Evolutionary conservation across 2,888 invertebrate species (phyloP), one percentile per base, ranked within the genome.

Genomic region (Seira ritae): DNA sequence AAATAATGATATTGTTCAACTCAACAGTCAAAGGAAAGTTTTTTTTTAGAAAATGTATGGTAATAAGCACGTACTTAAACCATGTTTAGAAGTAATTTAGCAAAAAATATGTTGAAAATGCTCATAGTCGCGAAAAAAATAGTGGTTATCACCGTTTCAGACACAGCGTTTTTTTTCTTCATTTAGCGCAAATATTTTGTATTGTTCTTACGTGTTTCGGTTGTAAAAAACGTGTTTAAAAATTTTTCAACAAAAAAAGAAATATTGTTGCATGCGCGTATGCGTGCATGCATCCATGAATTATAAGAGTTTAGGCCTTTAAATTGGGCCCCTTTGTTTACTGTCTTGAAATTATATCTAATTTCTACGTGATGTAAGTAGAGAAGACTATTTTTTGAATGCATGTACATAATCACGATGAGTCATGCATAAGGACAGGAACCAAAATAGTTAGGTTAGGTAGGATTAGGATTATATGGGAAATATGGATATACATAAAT

Each of bases 61-160:
- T 68, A 69, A 80, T 74, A 80, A 74, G 68, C 80, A 80, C 80
- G 73, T 74, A 73, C 62, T 81, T 81, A 81, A 65, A 67, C 42
- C 75, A 70, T 81, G 66, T 69, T 81, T 71, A 75, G 24, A 65
- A 69, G 55, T 81, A 81, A 75, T 69, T 81, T 69, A 75, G 60
- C 69, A 74, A 65, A 65, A 65, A 65, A 67, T 17, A 31, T 31
- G 71, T 24, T 60, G 67, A 72, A 31, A 31, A n/a, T 79, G 42
- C n/a, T n/a, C 19, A 72, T 71, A 78, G 60, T 73, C 67, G 72
- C 42, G 68, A n/a, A n/a, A 72, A 66, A 71, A 37, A 68, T 67
- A 69, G 19, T 77, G 69, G 66, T 67, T 73, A 66, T 66, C 66
- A 60, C 17, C 8, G 20, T 66, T 20, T 15, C 4, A 66, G 22